Evolutionary conservation across 2,797 vertebrate species (phyloP), one percentile per base, ranked within the genome.

Genomic region (Huso huso): DNA sequence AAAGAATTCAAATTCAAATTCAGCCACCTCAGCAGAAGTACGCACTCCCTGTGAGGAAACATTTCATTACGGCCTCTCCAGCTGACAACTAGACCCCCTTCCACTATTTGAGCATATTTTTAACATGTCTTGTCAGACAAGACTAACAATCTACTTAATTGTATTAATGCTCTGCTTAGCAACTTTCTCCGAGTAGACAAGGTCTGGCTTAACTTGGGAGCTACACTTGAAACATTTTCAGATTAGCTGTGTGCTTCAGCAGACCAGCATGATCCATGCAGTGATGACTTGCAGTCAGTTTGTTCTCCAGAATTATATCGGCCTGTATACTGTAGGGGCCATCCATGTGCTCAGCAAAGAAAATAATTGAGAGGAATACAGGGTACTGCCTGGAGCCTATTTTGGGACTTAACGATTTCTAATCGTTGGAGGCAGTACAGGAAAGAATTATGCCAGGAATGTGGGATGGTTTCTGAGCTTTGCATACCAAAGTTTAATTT

Each of bases 1-100:
- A 55, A 76, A 69, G 73, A 74, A 75, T 74, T 37, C 23, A 37
- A 37, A 37, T 37, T 37, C 2, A 37, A 37, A 37, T 37, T 37
- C 23, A 37, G 23, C 23, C 23, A 37, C 23, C 23, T 37, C 23
- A 37, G 23, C 23, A 37, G 23, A 37, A 37, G 23, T 37, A 4
- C 23, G 4, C 23, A 37, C 23, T 12, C 48, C 50, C 59, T 67
- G 10, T 62, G 15, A 23, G 15, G 61, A 37, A 62, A 62, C 10
- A 10, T 51, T 51, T 48, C 49, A 61, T 67, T 60, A 62, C 7
- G 3, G 7, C 49, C 15, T 15, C 18, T 51, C 10, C n/a, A 10
- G 4, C 55, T 67, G 66, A 61, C 66, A 67, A 12, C 52, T 51
- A 48, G 37, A 49, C 55, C 37, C 58, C 53, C 53, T 60, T 11